Percentiles rank a stretch among this genome's conserved stretches.
Evolutionary conservation across 2,797 vertebrate species (phyloP).

Genomic region (Spinus pinus): DNA sequence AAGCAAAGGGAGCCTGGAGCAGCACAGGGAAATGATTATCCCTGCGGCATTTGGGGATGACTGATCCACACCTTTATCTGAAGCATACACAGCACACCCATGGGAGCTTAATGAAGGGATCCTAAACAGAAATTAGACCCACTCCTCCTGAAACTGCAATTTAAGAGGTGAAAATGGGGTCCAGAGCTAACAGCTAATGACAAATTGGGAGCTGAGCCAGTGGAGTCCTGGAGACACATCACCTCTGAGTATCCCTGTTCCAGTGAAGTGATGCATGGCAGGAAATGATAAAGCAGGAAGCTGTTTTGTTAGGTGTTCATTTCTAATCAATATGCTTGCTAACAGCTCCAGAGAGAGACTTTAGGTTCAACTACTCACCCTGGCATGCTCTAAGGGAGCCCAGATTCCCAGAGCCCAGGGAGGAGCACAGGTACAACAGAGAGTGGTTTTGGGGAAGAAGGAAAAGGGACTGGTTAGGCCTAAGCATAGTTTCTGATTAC

Average conservation of each 20-base stretch:
- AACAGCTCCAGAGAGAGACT: background rate
- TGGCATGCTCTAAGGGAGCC: background rate
- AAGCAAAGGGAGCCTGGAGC: background rate
- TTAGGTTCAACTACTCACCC: background rate
- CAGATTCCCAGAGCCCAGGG: background rate
- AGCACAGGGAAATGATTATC: background rate
- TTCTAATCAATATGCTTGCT: background rate
- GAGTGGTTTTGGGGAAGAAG: background rate
- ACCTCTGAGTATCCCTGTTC: background rate
- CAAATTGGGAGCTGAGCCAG: rapidly evolving
- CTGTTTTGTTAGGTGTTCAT: background rate
- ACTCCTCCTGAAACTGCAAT: background rate
- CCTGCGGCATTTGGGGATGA: background rate
- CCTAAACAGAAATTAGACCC: background rate
- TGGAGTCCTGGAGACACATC: rapidly evolving
- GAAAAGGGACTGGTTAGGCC: background rate
- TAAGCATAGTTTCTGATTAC: background rate
- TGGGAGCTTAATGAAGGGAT: background rate
- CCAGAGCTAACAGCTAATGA: background rate
- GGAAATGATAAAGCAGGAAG: background rate
- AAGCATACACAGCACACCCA: background rate
- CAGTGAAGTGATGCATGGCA: background rate
- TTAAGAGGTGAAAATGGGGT: background rate
- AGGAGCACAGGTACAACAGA: background rate
- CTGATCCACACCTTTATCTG: background rate